A percentile compares a stretch with the other conserved stretches of the same genome.
Conservation (phyloP, 2,113 vertebrate species). For the Aegithalos caudatus region DNA sequence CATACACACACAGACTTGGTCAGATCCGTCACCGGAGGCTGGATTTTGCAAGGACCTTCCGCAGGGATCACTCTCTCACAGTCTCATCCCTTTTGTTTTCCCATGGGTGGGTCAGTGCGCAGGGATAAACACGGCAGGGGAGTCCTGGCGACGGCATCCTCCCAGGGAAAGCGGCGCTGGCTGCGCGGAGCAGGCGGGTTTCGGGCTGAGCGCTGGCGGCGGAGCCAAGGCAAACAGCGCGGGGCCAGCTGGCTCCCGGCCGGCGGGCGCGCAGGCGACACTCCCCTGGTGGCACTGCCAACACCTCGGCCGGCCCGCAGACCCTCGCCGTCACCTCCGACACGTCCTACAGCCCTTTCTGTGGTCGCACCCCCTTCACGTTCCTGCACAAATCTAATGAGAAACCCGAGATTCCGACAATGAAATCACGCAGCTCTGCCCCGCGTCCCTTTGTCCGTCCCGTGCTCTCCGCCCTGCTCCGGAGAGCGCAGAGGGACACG, state of each 20-base stretch:
- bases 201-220: not conserved
- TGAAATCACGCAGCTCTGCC: not conserved
- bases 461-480: not conserved
- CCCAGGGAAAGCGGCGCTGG: not conserved
- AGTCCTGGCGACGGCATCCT: slow-evolving; percentile 21
- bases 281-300: not conserved
- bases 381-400: not conserved
- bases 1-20: not conserved
- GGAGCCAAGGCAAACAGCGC: slow-evolving; percentile 38
- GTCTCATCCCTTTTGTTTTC: not conserved
- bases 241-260: slow-evolving; percentile 7
- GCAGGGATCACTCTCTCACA: not conserved
- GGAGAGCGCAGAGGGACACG: not conserved
- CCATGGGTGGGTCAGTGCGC: not conserved
- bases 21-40: not conserved
- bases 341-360: not conserved
- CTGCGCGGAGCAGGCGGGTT: not conserved
- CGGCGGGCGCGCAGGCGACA: not conserved
- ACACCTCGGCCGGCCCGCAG: not conserved
- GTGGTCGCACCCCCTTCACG: not conserved
- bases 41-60: not conserved
- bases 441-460: not conserved
- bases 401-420: not conserved
- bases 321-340: not conserved
- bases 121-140: not conserved